A percentile compares a stretch with the other conserved stretches of the same genome.
Conservation (phyloP, 2,797 vertebrate species). For the Hybognathus amarus region DNA sequence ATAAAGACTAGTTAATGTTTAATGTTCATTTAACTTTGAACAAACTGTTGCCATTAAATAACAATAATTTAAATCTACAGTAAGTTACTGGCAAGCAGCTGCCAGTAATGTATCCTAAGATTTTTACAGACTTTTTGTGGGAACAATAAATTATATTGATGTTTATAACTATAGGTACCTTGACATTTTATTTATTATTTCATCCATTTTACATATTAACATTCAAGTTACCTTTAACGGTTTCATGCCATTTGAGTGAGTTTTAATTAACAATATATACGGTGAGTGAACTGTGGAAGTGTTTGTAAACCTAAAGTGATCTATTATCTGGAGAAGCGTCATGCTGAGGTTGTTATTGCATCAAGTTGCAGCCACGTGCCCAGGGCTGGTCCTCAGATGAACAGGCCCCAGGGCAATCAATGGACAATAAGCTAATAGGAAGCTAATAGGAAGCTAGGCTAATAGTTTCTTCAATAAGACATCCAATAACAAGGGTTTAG, state of each 20-base stretch:
- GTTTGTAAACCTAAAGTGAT: slow-evolving; percentile 47
- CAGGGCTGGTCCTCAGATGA: slow-evolving; percentile 31
- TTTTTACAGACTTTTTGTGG: not conserved
- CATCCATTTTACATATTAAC: slow-evolving; percentile 1
- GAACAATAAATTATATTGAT: not conserved
- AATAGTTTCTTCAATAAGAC: slow-evolving; percentile 20
- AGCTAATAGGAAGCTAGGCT: slow-evolving; percentile 27
- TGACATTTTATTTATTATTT: slow-evolving; percentile 17
- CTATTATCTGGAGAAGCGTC: slow-evolving; percentile 52
- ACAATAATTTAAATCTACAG: too few relatives aligned
- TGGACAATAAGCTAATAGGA: slow-evolving; percentile 53
- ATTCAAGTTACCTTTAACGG: not conserved
- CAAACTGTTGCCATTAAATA: too few relatives aligned
- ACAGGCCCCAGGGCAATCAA: slow-evolving; percentile 44
- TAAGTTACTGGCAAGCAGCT: too few relatives aligned
- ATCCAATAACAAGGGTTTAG: slow-evolving; percentile 19
- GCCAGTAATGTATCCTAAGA: too few relatives aligned
- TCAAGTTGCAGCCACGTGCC: slow-evolving; percentile 36
- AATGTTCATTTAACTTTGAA: too few relatives aligned
- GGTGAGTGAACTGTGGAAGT: slow-evolving; percentile 33
- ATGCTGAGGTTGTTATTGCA: slow-evolving; percentile 54
- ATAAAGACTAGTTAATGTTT: too few relatives aligned
- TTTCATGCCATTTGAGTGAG: slow-evolving; percentile 57
- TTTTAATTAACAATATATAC: slow-evolving; percentile 45
- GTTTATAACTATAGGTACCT: not conserved